Conservation (phyloP, 2,113 vertebrate genomes). For the Mesembrinibis cayennensis region DNA sequence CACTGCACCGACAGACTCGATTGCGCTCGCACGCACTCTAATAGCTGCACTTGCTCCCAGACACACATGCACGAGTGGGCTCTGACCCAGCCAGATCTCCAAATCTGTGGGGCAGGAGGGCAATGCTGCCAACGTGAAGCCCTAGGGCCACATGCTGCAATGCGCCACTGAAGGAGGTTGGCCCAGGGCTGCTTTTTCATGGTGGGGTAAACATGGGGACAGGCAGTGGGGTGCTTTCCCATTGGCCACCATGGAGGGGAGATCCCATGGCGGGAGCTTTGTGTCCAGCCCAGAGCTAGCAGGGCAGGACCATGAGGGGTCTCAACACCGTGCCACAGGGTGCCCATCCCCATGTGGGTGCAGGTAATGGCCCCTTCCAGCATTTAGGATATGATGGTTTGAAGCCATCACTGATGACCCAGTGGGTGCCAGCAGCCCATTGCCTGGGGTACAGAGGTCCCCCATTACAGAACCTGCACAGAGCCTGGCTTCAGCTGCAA, state of each 20-base stretch:
- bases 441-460: background rate
- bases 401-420: background rate
- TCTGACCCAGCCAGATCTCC: background rate
- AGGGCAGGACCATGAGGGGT: background rate
- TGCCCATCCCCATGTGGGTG: fast-evolving
- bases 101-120: background rate
- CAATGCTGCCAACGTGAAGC: background rate
- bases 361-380: background rate
- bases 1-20: fast-evolving
- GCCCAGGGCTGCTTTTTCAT: background rate
- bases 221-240: background rate
- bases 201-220: no score
- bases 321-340: fast-evolving
- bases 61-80: fast-evolving
- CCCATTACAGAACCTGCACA: background rate
- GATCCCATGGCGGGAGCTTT: background rate
- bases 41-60: background rate
- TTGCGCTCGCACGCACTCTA: no score
- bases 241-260: background rate
- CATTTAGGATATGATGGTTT: fast-evolving
- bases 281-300: background rate
- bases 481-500: background rate
- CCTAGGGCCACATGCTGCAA: background rate
- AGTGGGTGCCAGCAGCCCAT: background rate
- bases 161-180: no score